These are phyloP conservation scores for Sebastes cheni DNA, from an alignment of 2,797 vertebrate species.

Conservation along the genomic window DNA sequence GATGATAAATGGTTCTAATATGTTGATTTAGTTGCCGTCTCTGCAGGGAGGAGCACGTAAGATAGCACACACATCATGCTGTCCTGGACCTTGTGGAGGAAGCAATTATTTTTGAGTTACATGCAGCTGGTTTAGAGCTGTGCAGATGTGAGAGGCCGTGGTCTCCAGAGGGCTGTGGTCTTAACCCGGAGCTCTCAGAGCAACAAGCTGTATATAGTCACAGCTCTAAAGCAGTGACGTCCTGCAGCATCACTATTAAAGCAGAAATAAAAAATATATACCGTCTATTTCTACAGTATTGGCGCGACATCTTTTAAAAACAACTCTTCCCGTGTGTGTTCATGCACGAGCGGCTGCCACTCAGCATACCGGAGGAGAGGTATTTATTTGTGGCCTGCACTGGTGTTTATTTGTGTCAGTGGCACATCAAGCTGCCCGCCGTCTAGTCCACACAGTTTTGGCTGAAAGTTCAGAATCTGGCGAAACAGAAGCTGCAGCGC, in stretches of 20 bases:
- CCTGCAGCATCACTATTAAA: conserved; percentile 43
- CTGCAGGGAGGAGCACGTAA: conserved; percentile 63
- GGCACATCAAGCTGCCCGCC: conserved; percentile 47
- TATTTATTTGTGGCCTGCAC: conserved; percentile 62
- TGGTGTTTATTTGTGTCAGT: conserved; percentile 64
- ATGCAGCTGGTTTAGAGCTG: conserved; percentile 84
- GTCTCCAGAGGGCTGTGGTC: conserved; percentile 76
- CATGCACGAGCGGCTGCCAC: conserved; percentile 52
- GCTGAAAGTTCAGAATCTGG: conserved; percentile 40
- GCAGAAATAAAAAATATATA: conserved; percentile 5
- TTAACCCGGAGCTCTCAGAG: conserved; percentile 79
- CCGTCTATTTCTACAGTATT: conserved; percentile 14
- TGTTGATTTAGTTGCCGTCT: conserved; percentile 68
- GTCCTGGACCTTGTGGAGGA: conserved; percentile 84
- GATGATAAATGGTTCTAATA: conserved; percentile 63
- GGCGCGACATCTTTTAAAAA: conserved; percentile 11
- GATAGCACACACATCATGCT: conserved; percentile 86
- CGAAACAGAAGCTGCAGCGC: conserved; percentile 40
- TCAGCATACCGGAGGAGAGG: conserved; percentile 45
- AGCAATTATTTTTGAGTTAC: conserved; percentile 88
- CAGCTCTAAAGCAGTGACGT: conserved; percentile 46
- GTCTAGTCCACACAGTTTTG: conserved; percentile 44
- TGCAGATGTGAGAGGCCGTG: conserved; percentile 84
- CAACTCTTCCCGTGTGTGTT: conserved; percentile 18
- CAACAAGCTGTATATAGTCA: conserved; percentile 79